Base-by-base conservation (phyloP, 2,888 invertebrate species). In the Pteria penguin region DNA sequence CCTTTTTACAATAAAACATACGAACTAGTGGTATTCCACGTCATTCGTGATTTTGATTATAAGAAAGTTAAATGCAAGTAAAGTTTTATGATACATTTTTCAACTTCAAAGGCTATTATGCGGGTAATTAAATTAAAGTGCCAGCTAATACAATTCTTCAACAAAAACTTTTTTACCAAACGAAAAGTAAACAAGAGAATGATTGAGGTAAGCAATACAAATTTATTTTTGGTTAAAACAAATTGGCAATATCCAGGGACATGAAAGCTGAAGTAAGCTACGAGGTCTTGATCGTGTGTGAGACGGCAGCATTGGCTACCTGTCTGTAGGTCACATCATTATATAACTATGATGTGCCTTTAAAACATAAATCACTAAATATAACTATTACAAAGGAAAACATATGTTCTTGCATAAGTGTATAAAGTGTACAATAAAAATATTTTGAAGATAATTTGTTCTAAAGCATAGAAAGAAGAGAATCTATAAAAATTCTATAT, bases 201-300 rank as follows among this genome's bases (percentile, higher is more conserved):
- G 8, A 18, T 45, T 57, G 27, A 57, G 58, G 52, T 77, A 77
- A 77, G 76, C 76, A 77, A 73, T 71, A 69, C 69, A 69, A 77
- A 67, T 82, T 84, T 85, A 82, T 82, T 85, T 82, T 83, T 80
- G 84, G 83, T 83, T 83, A 85, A 84, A 84, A 84, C 81, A 84
- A 84, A 78, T 78, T 82, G 83, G 84, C 84, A 85, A 85, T 85
- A 83, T 82, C 84, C 84, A 85, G 83, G 83, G 81, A 80, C 76
- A 83, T 76, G 77, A 79, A 75, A 81, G 81, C 76, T 79, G 76
- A 80, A 74, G 78, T 66, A 66, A 67, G 68, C 68, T 57, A 57
- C 57, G 57, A 68, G 54, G 31, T 57, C 26, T 57, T n/a, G n/a
- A 31, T n/a, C 29, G 18, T 57, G 55, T 57, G 32, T 32, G 57